Conservation (phyloP, 2,797 vertebrate species). For the Psittacula derbiana region DNA sequence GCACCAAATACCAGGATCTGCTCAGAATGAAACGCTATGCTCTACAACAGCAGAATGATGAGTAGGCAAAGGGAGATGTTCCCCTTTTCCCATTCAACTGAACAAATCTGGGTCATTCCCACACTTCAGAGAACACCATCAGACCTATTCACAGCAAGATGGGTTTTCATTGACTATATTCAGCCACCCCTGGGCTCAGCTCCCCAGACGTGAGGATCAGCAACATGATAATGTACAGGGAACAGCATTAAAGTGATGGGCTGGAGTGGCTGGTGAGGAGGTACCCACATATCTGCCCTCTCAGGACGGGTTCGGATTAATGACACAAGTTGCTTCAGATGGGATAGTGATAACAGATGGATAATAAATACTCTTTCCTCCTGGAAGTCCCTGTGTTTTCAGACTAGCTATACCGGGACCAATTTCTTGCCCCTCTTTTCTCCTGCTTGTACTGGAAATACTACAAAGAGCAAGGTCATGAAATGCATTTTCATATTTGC, state of each 20-base stretch:
- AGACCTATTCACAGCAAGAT: background rate
- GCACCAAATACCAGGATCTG: accelerated
- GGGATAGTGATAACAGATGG: background rate
- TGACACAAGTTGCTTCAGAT: background rate
- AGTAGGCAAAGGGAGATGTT: background rate
- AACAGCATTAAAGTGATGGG: background rate
- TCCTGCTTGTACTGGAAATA: background rate
- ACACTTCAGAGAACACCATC: background rate
- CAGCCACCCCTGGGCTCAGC: background rate
- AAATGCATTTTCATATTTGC: background rate
- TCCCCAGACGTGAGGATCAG: background rate
- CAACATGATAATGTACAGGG: accelerated
- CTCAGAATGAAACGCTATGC: accelerated
- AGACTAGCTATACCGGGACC: background rate
- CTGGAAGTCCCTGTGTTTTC: background rate
- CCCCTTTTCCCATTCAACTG: background rate
- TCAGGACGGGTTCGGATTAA: background rate
- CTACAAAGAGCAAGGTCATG: background rate
- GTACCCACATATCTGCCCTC: background rate
- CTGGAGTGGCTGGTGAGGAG: background rate
- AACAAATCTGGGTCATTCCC: background rate
- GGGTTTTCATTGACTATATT: background rate
- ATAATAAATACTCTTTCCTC: background rate
- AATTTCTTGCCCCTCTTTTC: background rate
- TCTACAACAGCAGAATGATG: background rate